A percentile compares a stretch with the other conserved stretches of the same genome.
phyloP scores from a whole-genome alignment of 2,888 invertebrate genomes.

The Cybosia mesomella region DNA sequence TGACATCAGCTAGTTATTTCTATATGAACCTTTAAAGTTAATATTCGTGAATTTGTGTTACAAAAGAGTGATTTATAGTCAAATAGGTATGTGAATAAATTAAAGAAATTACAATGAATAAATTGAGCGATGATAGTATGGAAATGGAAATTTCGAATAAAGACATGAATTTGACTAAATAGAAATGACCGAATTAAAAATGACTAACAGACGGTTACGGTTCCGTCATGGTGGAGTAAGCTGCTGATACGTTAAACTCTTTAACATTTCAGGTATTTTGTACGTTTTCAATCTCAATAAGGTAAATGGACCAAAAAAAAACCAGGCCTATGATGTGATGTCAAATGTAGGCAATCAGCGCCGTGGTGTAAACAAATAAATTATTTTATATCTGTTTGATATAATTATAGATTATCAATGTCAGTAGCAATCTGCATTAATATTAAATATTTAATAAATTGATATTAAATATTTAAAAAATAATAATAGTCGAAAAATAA shows the following conservation, averaged over 20 bases:
- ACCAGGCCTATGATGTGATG: not conserved
- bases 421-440: too few relatives aligned
- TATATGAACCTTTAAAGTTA: not conserved
- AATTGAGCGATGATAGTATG: conserved; percentile 26
- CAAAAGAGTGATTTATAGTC: conserved; percentile 48
- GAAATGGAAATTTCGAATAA: conserved; percentile 29
- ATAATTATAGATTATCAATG: too few relatives aligned
- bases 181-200: conserved; percentile 19
- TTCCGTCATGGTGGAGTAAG: not conserved
- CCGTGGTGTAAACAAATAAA: too few relatives aligned
- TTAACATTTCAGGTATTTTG: too few relatives aligned
- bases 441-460: too few relatives aligned
- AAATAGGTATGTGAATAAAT: conserved; percentile 48
- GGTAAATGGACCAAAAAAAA: not conserved
- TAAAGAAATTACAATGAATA: conserved; percentile 32
- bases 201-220: not conserved
- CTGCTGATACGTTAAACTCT: not conserved
- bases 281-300: too few relatives aligned
- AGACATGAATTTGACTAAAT: conserved; percentile 21
- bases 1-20: too few relatives aligned
- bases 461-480: too few relatives aligned
- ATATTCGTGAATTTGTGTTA: conserved; percentile 47
- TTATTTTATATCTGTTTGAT: too few relatives aligned
- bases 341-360: too few relatives aligned
- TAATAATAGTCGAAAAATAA: too few relatives aligned